phyloP scores from a whole-genome alignment of 2,113 vertebrate genomes.

The Dipodomys ordii region DNA sequence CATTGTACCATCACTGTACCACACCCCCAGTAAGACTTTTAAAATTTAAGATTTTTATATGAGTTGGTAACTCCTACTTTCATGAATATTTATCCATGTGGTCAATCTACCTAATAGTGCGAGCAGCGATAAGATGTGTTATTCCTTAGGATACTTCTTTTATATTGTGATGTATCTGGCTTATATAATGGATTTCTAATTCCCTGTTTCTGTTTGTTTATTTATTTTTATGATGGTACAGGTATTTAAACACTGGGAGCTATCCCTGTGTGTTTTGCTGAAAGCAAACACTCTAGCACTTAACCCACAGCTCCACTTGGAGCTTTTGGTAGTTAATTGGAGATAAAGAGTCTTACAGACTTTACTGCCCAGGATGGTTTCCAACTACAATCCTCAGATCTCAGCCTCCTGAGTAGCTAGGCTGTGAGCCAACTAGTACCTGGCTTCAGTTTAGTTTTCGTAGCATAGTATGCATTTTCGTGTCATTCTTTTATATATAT shows the following conservation, averaged over 20 bases:
- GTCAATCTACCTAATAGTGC: neutral
- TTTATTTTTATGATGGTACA: too few relatives aligned
- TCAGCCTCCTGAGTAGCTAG: too few relatives aligned
- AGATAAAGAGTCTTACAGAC: too few relatives aligned
- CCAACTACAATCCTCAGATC: too few relatives aligned
- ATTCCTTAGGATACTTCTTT: neutral
- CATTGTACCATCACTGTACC: too few relatives aligned
- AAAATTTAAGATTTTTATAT: neutral
- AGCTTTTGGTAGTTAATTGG: too few relatives aligned
- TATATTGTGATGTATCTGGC: neutral
- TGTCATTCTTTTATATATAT: neutral
- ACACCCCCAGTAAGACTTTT: neutral
- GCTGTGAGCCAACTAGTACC: neutral
- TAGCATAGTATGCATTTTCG: neutral
- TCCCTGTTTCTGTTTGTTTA: too few relatives aligned
- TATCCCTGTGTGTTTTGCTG: too few relatives aligned
- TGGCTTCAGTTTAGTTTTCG: neutral
- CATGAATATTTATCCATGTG: neutral
- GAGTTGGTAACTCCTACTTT: neutral
- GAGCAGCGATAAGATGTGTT: neutral
- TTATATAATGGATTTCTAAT: neutral
- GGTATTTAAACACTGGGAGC: too few relatives aligned
- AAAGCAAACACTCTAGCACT: too few relatives aligned
- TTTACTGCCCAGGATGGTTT: too few relatives aligned
- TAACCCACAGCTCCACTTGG: too few relatives aligned